Base-by-base conservation (phyloP, 2,797 vertebrate species). In the Labeo calbasu region DNA sequence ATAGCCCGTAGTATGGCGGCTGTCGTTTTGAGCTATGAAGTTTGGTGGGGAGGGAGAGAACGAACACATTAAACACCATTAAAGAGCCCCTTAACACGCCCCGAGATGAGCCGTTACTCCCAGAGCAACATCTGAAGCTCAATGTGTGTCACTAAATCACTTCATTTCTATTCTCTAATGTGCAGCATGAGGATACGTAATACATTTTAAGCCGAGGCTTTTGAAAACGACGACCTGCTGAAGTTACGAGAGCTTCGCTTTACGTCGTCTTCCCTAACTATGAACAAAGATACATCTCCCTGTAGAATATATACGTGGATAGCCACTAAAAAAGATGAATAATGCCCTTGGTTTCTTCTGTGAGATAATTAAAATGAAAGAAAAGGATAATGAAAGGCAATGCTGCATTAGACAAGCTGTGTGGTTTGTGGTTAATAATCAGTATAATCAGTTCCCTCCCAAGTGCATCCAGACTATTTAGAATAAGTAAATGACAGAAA, bases 161-260 rank as follows among this genome's bases (percentile, higher is more conserved):
- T 94, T 92, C 81, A 91, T 91, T 94, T 91, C 83, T 78, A 90
- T 87, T 83, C 91, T 92, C 88, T 92, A 91, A 94, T 91, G 89
- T 89, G 89, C 86, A 89, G 87, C 89, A 85, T 68, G 77, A 73
- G 77, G 86, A 92, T 87, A 89, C 71, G 77, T 84, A 90, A 91
- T 87, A 88, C 89, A 89, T 91, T 92, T 91, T 84, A 82, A 73
- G 87, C 87, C 87, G 79, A 86, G 85, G 86, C 86, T 88, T 90
- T 92, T 88, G 87, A 87, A 87, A 84, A 73, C 25, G 65, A 86
- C 77, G 53, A 85, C 71, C 73, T 43, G 28, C 63, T 63, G 36
- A 87, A 80, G 70, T 66, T 83, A 87, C 46, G 51, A 83, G 63
- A 40, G 63, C 21, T 59, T 69, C 76, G 36, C 76, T 13, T 71